Conservation (phyloP, 2,888 invertebrate species). For the Acanthosoma haemorrhoidale region DNA sequence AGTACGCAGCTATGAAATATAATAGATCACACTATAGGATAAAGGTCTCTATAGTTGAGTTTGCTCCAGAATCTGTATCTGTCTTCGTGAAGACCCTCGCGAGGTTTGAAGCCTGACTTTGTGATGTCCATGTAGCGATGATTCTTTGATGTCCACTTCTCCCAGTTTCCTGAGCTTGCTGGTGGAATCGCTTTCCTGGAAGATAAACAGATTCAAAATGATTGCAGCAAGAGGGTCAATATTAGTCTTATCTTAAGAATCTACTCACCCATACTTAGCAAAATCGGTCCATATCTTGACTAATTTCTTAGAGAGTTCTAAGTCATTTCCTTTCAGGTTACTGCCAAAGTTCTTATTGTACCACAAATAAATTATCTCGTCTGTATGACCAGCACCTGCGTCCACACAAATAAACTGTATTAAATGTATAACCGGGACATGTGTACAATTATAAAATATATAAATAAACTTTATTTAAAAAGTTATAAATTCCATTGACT, state of each 20-base stretch:
- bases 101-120: not conserved
- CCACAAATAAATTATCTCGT: conserved; percentile 21
- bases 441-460: not conserved
- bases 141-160: not conserved
- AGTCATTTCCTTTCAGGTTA: conserved; percentile 11
- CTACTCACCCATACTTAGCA: conserved; percentile 25
- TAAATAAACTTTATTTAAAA: not conserved
- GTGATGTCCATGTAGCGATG: not conserved
- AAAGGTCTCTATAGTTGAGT: not conserved
- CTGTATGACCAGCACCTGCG: conserved; percentile 13
- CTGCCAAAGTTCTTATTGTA: not conserved
- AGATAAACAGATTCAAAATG: not conserved
- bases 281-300: conserved; percentile 25
- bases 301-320: conserved; percentile 21
- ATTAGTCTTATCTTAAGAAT: no score
- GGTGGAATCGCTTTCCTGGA: not conserved
- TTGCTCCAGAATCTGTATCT: not conserved
- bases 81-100: not conserved
- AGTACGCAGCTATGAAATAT: no score
- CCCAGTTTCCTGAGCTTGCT: not conserved
- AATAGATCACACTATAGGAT: no score
- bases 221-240: not conserved
- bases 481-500: not conserved
- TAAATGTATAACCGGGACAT: no score
- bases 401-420: no score